Conservation (phyloP, 1,140 invertebrate species). For the Drosophila varians region DNA sequence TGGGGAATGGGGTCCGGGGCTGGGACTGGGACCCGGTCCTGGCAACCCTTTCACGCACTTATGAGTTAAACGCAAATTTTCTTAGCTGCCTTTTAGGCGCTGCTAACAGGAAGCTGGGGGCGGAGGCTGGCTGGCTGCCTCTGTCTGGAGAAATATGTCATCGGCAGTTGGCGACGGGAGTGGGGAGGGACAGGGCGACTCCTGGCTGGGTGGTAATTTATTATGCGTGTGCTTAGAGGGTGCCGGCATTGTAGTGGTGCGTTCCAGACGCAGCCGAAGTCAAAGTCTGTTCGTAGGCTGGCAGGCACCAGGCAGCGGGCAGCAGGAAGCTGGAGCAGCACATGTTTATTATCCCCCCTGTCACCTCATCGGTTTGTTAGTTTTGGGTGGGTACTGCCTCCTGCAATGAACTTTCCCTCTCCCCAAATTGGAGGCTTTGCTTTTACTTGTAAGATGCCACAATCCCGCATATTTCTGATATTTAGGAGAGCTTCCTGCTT, state of each 20-base stretch:
- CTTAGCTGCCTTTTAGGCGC: conserved; percentile 81
- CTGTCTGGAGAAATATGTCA: conserved; percentile 79
- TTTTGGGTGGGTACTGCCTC: conserved; percentile 36
- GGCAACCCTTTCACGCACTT: conserved; percentile 81
- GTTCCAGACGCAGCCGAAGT: conserved; percentile 31
- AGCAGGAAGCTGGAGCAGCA: conserved; percentile 19
- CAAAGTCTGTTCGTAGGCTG: conserved; percentile 65
- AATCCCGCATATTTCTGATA: conserved; percentile 68
- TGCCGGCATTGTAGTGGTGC: conserved; percentile 64
- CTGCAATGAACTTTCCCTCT: conserved; percentile 54
- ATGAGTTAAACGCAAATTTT: conserved; percentile 82
- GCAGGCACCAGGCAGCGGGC: conserved; percentile 16
- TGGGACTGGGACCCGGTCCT: conserved; percentile 13
- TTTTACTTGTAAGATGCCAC: conserved; percentile 71
- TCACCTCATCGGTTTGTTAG: conserved; percentile 35
- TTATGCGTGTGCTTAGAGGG: conserved; percentile 80
- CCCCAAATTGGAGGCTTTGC: conserved; percentile 29
- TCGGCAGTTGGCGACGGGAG: conserved; percentile 66
- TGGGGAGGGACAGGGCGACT: conserved; percentile 4
- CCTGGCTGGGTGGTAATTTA: conserved; percentile 68
- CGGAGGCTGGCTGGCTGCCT: conserved; percentile 18
- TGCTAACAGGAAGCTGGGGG: conserved; percentile 4
- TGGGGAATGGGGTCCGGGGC: conserved; percentile 1
- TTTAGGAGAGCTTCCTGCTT: conserved; percentile 26
- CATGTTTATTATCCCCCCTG: conserved; percentile 14